Conservation (phyloP, 1,140 invertebrate genomes). For the Capitella teleta region DNA sequence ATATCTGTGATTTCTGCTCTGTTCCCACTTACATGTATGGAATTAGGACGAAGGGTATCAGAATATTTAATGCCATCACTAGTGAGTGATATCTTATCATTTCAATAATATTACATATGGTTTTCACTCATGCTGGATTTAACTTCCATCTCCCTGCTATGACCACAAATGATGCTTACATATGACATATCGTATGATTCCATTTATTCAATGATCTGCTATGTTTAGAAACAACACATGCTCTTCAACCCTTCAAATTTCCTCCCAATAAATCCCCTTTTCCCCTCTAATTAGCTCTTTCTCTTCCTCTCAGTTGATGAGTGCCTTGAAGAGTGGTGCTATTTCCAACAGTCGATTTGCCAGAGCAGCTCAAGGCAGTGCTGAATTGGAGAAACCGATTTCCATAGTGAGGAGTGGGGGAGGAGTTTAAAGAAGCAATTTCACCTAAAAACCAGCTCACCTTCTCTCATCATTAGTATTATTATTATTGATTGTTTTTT, state of each 20-base stretch:
- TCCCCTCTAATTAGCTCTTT: background rate
- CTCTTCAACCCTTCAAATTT: background rate
- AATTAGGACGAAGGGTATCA: too few species aligned
- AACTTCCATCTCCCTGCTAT: background rate
- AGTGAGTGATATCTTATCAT: too few species aligned
- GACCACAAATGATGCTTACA: background rate
- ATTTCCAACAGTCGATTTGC: conserved; percentile 83
- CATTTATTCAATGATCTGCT: background rate
- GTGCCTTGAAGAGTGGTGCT: conserved; percentile 85
- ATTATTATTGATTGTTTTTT: too few species aligned
- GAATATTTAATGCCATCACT: too few species aligned
- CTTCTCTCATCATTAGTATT: too few species aligned
- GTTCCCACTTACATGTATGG: too few species aligned
- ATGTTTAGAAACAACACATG: background rate
- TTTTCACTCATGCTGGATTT: background rate
- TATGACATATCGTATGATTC: background rate
- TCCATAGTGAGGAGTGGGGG: conserved; percentile 86
- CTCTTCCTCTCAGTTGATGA: conserved; percentile 81
- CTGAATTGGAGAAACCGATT: conserved; percentile 64
- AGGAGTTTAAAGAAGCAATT: conserved; percentile 66
- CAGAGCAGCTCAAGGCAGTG: conserved; percentile 78
- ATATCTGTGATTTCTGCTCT: too few species aligned
- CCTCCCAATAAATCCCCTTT: background rate
- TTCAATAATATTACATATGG: too few species aligned
- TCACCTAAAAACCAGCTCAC: too few species aligned